These are phyloP conservation scores for Drosophila tripunctata DNA, from an alignment of 2,888 invertebrate genomes.

Conservation along the genomic window DNA sequence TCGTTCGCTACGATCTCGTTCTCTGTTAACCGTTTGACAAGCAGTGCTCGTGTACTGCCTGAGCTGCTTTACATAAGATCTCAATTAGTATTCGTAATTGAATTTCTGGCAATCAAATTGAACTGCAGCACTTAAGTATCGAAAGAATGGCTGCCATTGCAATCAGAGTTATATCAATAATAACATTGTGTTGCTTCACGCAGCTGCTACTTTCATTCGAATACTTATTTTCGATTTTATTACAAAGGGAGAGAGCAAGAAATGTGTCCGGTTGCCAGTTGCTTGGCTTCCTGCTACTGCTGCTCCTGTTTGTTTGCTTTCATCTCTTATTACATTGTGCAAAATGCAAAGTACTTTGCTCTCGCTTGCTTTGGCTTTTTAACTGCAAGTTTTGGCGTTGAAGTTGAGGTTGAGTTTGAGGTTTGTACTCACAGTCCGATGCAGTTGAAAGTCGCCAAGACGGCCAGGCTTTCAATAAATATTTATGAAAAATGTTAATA, in stretches of 20 bases:
- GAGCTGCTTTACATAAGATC: background rate
- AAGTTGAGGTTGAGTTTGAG: background rate
- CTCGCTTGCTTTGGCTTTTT: conserved; percentile 7
- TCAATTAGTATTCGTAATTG: conserved; percentile 8
- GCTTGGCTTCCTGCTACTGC: conserved; percentile 16
- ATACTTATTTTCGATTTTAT: conserved; percentile 34
- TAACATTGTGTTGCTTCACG: conserved; percentile 47
- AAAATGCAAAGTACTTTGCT: conserved; percentile 68
- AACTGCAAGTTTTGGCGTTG: too few species aligned
- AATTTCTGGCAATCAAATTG: background rate
- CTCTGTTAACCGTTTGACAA: background rate
- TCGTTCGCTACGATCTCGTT: background rate
- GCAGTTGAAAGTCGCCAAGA: conserved; percentile 44
- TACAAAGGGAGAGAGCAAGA: conserved; percentile 8
- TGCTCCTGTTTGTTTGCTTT: conserved; percentile 54
- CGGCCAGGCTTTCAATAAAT: conserved; percentile 60
- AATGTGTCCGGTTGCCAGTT: conserved; percentile 44
- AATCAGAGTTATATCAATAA: conserved; percentile 43
- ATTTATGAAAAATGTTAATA: conserved; percentile 75
- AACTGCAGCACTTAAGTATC: conserved; percentile 1
- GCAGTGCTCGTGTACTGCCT: background rate
- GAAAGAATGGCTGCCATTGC: conserved; percentile 11
- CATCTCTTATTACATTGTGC: conserved; percentile 70
- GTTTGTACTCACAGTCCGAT: conserved; percentile 28
- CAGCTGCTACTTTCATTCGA: conserved; percentile 48